Conservation (phyloP, 2,113 vertebrate species). For the Helogale parvula region DNA sequence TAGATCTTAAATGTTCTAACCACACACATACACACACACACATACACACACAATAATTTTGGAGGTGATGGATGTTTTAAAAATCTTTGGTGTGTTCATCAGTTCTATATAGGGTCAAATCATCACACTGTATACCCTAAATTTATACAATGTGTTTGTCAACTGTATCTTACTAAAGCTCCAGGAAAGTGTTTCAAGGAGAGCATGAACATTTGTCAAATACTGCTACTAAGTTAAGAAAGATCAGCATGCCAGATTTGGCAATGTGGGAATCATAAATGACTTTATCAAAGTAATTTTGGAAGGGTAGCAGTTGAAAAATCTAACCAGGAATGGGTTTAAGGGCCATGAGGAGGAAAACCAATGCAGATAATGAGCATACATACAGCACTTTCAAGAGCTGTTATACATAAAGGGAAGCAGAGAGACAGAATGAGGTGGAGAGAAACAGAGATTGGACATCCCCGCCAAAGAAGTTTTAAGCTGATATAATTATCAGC, state of each 20-base stretch:
- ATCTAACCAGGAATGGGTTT: neutral
- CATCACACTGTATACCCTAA: neutral
- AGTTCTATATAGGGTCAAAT: neutral
- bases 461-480: neutral
- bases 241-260: neutral
- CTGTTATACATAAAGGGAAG: neutral
- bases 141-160: neutral
- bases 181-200: neutral
- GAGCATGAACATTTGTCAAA: neutral
- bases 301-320: neutral
- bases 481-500: neutral
- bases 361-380: neutral
- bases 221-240: neutral
- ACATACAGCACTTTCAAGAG: neutral
- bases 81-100: neutral
- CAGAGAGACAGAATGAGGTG: neutral
- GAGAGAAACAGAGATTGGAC: neutral
- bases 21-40: neutral
- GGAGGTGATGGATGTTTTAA: neutral
- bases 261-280: neutral
- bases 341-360: neutral
- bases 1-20: conserved; percentile 11
- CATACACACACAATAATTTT: neutral
- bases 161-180: neutral
- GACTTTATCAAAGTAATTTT: neutral